A percentile compares a stretch with the other conserved stretches of the same genome.
These are phyloP conservation scores for Leptodactylus fallax DNA, from an alignment of 2,797 vertebrate genomes.

Conservation along the genomic window DNA sequence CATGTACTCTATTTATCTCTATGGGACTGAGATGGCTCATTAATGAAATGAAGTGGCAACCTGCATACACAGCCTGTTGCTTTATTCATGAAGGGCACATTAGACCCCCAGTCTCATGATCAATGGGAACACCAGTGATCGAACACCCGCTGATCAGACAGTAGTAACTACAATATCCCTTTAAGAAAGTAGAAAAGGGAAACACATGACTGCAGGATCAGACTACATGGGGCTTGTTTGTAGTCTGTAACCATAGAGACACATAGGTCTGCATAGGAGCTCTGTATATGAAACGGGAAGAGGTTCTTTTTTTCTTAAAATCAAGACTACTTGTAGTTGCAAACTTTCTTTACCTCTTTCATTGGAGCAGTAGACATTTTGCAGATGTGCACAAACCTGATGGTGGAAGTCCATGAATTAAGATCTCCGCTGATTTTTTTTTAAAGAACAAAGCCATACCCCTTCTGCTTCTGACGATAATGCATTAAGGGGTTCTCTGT, in stretches of 20 bases:
- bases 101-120: no score
- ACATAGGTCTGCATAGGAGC: neutral
- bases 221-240: neutral
- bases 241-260: neutral
- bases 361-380: neutral
- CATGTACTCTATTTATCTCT: no score
- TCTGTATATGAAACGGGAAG: neutral
- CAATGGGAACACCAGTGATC: no score
- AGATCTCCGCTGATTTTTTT: neutral
- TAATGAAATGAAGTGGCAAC: no score
- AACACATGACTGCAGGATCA: no score
- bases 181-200: no score
- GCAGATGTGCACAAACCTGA: neutral
- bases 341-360: neutral
- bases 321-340: neutral
- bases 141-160: no score
- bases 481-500: neutral
- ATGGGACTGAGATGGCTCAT: no score
- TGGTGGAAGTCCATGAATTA: neutral
- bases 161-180: no score
- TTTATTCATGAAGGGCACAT: no score
- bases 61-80: no score
- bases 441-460: neutral
- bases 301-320: neutral
- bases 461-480: neutral